Base-by-base conservation (phyloP, 2,888 invertebrate species). In the Tholera decimalis region DNA sequence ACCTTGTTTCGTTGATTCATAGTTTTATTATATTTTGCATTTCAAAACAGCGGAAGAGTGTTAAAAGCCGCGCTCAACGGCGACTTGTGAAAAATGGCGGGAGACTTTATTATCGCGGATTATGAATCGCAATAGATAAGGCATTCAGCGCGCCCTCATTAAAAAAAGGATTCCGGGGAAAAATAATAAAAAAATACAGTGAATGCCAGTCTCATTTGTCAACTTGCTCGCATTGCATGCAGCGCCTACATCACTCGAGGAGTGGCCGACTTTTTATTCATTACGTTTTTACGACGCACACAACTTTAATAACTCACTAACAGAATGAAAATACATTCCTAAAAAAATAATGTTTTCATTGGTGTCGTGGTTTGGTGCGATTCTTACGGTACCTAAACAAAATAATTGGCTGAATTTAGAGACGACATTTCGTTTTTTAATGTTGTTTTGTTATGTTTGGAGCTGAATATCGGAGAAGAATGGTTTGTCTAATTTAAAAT, bases 151-250 rank as follows among this genome's bases (percentile, higher is more conserved):
- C 85, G 87, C 75, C 86, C 89, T 91, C 91, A 91, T 92, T 91
- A 92, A 89, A 90, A 79, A 88, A 82, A 80, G 79, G 82, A 85
- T 80, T 83, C 80, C 83, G 77, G 65, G 80, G 69, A 73, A 86
- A 83, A 84, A 85, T 83, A 84, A 82, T 72, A 79, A 82, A 84
- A 85, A 85, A 88, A 84, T 77, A 85, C 85, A 85, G 83, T 84
- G 86, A 85, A 88, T 87, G 83, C 88, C 87, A 80, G 86, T 87
- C 89, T 92, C 91, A 92, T 93, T 93, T 93, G 92, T 92, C 93
- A 93, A 92, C 88, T 89, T 88, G 84, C 85, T 84, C 80, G 81
- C 87, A 78, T 87, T 84, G 89, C 89, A 90, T 91, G 90, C 87
- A 85, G 83, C 83, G 85, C 83, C 83, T 85, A 87, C 85, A 84